These are phyloP conservation scores for Malacoraja senta DNA, from an alignment of 2,797 vertebrate genomes.

Conservation along the genomic window DNA sequence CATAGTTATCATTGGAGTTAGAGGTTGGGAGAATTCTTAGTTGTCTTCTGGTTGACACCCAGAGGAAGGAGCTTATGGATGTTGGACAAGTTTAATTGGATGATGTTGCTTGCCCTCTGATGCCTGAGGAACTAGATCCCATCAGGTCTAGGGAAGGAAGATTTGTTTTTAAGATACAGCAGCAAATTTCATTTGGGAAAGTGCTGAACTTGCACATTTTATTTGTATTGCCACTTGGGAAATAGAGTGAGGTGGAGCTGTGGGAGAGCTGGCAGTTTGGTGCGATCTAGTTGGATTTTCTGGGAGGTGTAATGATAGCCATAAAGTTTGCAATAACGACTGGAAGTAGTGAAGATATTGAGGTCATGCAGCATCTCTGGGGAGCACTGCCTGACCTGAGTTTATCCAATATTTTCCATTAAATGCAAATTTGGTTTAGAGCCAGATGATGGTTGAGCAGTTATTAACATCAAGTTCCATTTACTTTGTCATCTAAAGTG, in stretches of 20 bases:
- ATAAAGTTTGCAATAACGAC: too few relatives aligned
- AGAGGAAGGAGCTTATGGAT: not conserved
- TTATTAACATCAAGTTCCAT: not conserved
- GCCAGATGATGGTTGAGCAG: not conserved
- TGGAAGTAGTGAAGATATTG: too few relatives aligned
- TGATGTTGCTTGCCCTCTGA: not conserved
- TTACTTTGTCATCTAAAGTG: not conserved
- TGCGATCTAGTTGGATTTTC: not conserved
- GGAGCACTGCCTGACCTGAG: too few relatives aligned
- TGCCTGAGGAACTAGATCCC: not conserved
- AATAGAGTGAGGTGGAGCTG: not conserved
- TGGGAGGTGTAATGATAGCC: not conserved
- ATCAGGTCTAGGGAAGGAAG: not conserved
- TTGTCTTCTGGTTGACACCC: not conserved
- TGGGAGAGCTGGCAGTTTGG: not conserved
- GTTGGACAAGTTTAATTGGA: not conserved
- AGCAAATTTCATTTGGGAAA: not conserved
- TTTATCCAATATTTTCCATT: too few relatives aligned
- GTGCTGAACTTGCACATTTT: not conserved
- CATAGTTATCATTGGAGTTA: not conserved
- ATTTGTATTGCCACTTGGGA: not conserved
- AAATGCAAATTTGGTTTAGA: too few relatives aligned
- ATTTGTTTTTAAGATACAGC: not conserved
- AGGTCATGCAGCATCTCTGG: not conserved
- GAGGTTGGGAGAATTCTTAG: not conserved